Evolutionary conservation across 2,797 vertebrate species (phyloP), one percentile per base, ranked within the genome.

Genomic region (Champsocephalus esox): DNA sequence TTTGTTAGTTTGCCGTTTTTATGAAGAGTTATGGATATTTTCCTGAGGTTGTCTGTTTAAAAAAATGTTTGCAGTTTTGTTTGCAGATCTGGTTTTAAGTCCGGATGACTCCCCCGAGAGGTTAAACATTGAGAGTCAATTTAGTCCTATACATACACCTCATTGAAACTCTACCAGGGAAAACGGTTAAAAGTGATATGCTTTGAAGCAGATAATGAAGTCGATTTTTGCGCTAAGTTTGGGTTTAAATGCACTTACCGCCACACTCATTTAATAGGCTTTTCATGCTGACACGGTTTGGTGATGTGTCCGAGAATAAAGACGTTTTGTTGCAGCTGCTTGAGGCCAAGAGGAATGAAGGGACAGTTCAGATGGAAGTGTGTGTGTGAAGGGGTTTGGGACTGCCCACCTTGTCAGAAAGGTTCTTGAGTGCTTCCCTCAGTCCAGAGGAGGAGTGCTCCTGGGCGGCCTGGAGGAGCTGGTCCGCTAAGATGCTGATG

Each of bases 351-450:
- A 57, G 24, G 46, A 79, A 75, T 45, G 54, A 75, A 83, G 12
- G 32, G 14, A 66, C 9, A 44, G 45, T 41, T 17, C 41, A 19
- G 63, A 57, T 55, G 66, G 57, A 60, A 43, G 58, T 43, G n/a
- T 43, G 65, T 16, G 48, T 57, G 43, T 12, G 66, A 70, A 9
- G 17, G 49, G 64, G 45, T 49, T 64, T 57, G 4, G 49, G 61
- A 61, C 12, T 41, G 82, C 85, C 96, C 94, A 99, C 98, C 95
- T 97, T 98, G 92, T 98, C 97, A 80, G 96, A 96, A 89, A 99
- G 97, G 92, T 95, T 95, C 94, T 98, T 97, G 92, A 99, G 97
- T 73, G 96, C 95, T 75, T 96, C 96, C 92, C 93, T 97, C 91
- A 99, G 94, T 92, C 95, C 95, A 71, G 96, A 92, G 79, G 95